These are phyloP conservation scores for Electrona antarctica DNA, from an alignment of 2,113 vertebrate genomes.

Conservation along the genomic window DNA sequence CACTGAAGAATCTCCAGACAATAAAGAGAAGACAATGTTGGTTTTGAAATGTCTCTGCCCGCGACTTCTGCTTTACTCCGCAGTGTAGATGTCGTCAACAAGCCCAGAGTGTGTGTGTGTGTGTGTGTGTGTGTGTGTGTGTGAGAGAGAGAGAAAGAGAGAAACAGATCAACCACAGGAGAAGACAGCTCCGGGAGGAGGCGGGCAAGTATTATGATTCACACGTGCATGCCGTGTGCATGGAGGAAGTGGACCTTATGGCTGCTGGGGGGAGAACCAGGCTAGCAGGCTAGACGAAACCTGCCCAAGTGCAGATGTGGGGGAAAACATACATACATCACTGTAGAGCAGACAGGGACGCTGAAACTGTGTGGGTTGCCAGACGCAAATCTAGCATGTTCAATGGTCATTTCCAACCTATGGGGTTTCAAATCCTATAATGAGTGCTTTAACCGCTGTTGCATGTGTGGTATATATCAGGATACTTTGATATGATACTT, in stretches of 20 bases:
- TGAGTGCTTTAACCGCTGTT: too few relatives aligned
- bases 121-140: too few relatives aligned
- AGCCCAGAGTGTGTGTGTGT: not conserved
- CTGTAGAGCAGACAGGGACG: not conserved
- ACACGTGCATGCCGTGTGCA: not conserved
- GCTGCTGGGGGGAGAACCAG: slow-evolving; percentile 15
- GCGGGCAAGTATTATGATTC: slow-evolving; percentile 13
- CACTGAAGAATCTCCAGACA: not conserved
- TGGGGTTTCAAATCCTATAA: too few relatives aligned
- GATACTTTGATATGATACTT: too few relatives aligned
- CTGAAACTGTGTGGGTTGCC: not conserved
- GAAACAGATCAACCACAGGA: not conserved
- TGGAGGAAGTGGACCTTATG: slow-evolving; percentile 21
- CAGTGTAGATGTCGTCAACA: slow-evolving; percentile 39
- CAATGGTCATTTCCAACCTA: too few relatives aligned
- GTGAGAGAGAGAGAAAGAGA: not conserved
- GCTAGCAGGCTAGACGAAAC: not conserved
- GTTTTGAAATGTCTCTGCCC: not conserved
- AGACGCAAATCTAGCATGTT: too few relatives aligned
- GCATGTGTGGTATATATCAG: too few relatives aligned
- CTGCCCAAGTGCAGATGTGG: slow-evolving; percentile 4
- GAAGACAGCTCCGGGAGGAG: slow-evolving; percentile 25
- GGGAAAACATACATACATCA: not conserved
- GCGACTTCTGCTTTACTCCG: not conserved
- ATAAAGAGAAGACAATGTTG: not conserved